Percentiles rank a stretch among this genome's conserved stretches.
These are phyloP conservation scores for Leptopilina myrica DNA, from an alignment of 2,888 invertebrate genomes.

Conservation along the genomic window DNA sequence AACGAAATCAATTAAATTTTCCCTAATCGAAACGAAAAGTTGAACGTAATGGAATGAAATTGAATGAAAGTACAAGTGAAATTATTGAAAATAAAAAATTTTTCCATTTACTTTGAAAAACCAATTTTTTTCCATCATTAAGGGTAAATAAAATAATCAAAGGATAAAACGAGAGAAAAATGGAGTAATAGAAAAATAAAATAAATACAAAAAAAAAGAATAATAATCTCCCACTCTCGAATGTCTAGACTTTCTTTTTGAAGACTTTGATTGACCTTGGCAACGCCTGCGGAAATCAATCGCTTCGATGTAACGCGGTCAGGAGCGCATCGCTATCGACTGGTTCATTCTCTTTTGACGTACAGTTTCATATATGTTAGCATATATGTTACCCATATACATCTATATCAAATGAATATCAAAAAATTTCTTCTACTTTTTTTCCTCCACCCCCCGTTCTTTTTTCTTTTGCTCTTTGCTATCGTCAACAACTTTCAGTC, in stretches of 20 bases:
- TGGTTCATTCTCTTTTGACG: constrained; percentile 38
- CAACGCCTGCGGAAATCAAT: constrained; percentile 53
- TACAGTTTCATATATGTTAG: constrained; percentile 26
- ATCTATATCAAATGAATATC: background rate
- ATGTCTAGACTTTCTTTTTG: background rate
- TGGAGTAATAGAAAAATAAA: too few relatives aligned
- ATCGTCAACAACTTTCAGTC: background rate
- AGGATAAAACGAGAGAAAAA: too few relatives aligned
- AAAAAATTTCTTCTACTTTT: background rate
- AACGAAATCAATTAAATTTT: too few relatives aligned
- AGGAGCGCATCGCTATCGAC: constrained; percentile 50
- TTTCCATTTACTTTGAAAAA: too few relatives aligned
- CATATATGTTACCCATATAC: background rate
- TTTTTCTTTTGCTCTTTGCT: background rate
- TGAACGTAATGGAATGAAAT: too few relatives aligned
- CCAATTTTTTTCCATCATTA: too few relatives aligned
- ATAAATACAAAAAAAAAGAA: too few relatives aligned
- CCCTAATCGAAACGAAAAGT: too few relatives aligned
- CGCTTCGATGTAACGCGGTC: constrained; percentile 57
- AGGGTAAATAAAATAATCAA: too few relatives aligned
- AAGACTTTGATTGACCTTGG: constrained; percentile 33
- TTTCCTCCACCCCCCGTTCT: background rate
- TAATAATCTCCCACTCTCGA: background rate
- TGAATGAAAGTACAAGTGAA: too few relatives aligned
- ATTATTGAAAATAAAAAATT: too few relatives aligned